These are phyloP conservation scores for Synanthedon tipuliformis DNA, from an alignment of 2,888 invertebrate genomes.

Conservation along the genomic window DNA sequence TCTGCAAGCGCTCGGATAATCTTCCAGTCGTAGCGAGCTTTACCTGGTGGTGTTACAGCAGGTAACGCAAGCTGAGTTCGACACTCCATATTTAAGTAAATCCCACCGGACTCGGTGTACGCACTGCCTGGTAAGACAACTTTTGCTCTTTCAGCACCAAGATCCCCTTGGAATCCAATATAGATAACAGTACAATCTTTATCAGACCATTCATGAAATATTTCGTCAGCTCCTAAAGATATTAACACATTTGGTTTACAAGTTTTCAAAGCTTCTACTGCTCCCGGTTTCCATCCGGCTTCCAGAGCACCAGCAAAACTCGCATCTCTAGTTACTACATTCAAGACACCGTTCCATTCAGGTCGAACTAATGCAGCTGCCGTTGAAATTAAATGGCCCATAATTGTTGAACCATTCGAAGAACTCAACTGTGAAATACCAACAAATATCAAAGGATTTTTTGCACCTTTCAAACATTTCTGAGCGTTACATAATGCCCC, in stretches of 20 bases:
- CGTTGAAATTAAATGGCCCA: conserved; percentile 20
- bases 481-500: conserved; percentile 16
- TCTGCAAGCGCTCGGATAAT: conserved; percentile 75
- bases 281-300: conserved; percentile 88
- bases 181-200: conserved; percentile 88
- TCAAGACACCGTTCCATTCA: conserved; percentile 72
- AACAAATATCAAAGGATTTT: conserved; percentile 46
- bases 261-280: conserved; percentile 63
- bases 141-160: conserved; percentile 89
- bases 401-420: conserved; percentile 18
- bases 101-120: conserved; percentile 95
- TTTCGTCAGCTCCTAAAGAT: conserved; percentile 93
- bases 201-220: conserved; percentile 79
- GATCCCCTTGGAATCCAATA: conserved; percentile 93
- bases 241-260: conserved; percentile 83
- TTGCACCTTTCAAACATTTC: conserved; percentile 21
- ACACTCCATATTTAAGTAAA: conserved; percentile 96
- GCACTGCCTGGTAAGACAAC: conserved; percentile 94
- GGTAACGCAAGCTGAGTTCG: conserved; percentile 88
- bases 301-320: conserved; percentile 95
- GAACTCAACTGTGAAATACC: conserved; percentile 36
- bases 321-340: conserved; percentile 91
- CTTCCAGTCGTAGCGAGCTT: conserved; percentile 97
- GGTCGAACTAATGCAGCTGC: conserved; percentile 9
- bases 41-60: conserved; percentile 91